Percentiles rank a stretch among this genome's conserved stretches.
Evolutionary conservation across 2,888 invertebrate genomes (phyloP).

Genomic region (Cephus sareptanus): DNA sequence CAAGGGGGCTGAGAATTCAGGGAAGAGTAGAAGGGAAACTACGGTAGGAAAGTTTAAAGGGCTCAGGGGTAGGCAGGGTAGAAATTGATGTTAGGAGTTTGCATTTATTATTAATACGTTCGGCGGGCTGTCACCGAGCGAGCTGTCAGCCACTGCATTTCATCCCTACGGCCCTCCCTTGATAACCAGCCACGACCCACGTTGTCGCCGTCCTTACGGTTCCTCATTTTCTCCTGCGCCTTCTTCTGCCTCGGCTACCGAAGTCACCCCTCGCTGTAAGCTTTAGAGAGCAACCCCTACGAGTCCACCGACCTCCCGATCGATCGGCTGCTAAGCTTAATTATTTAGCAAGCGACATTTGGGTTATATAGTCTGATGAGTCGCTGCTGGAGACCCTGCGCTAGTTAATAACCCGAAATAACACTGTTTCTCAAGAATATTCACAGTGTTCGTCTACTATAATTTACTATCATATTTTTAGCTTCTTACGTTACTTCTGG

Average conservation of each 20-base stretch:
- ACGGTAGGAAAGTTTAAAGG: background rate
- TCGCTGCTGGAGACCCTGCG: background rate
- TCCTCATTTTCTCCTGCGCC: background rate
- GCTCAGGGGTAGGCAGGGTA: slow-evolving; percentile 34
- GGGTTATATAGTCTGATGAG: background rate
- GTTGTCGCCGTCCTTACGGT: background rate
- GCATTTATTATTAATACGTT: slow-evolving; percentile 64
- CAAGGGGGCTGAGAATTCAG: background rate
- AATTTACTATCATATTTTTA: background rate
- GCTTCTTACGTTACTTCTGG: background rate
- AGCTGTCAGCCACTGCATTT: slow-evolving; percentile 54
- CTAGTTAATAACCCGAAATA: background rate
- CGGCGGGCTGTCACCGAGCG: slow-evolving; percentile 56
- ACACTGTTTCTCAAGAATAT: background rate
- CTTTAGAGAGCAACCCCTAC: background rate
- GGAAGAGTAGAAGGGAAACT: background rate
- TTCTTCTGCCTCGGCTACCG: background rate
- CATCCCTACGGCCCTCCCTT: slow-evolving; percentile 11
- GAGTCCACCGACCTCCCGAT: slow-evolving; percentile 5
- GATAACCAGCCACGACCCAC: background rate
- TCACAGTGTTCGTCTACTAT: background rate
- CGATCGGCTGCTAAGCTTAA: slow-evolving; percentile 37
- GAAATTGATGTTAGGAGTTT: slow-evolving; percentile 63
- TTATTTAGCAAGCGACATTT: slow-evolving; percentile 49
- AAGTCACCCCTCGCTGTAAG: background rate